phyloP scores from a whole-genome alignment of 2,888 invertebrate species.

The Notodonta dromedarius region DNA sequence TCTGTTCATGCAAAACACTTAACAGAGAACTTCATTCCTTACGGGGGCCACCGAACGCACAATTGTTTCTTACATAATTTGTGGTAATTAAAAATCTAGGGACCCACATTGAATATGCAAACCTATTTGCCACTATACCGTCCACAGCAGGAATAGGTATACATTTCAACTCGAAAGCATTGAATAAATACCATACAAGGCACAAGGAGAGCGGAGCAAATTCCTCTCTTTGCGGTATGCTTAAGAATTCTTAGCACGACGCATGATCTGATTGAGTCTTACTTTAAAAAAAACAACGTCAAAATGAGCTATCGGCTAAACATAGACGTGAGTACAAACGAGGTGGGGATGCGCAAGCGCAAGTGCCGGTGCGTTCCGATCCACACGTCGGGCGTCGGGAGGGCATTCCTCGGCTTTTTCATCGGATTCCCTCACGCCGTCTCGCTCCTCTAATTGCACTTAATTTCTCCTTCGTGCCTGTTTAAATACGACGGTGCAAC shows the following conservation, averaged over 20 bases:
- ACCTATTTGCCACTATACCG: no score
- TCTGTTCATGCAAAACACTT: no score
- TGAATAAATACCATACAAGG: not conserved
- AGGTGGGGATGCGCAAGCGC: conserved; percentile 26
- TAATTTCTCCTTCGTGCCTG: conserved; percentile 78
- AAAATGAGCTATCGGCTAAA: conserved; percentile 44
- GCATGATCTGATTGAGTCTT: conserved; percentile 43
- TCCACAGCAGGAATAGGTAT: no score
- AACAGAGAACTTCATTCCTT: no score
- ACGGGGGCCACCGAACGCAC: no score
- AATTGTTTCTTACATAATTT: no score
- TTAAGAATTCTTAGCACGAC: conserved; percentile 32
- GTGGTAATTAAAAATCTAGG: no score
- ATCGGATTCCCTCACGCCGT: conserved; percentile 71
- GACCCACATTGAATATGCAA: no score
- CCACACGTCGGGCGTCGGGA: conserved; percentile 67
- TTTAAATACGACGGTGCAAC: conserved; percentile 68
- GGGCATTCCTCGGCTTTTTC: conserved; percentile 71
- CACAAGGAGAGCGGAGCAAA: not conserved
- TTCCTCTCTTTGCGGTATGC: conserved; percentile 1
- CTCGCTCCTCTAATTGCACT: conserved; percentile 75
- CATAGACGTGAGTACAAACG: conserved; percentile 28
- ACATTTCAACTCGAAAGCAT: not conserved
- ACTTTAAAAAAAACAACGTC: conserved; percentile 43
- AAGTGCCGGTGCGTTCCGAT: conserved; percentile 57